Evolutionary conservation across 2,797 vertebrate genomes (phyloP), one percentile per base, ranked within the genome.

Genomic region (Mus spretus): DNA sequence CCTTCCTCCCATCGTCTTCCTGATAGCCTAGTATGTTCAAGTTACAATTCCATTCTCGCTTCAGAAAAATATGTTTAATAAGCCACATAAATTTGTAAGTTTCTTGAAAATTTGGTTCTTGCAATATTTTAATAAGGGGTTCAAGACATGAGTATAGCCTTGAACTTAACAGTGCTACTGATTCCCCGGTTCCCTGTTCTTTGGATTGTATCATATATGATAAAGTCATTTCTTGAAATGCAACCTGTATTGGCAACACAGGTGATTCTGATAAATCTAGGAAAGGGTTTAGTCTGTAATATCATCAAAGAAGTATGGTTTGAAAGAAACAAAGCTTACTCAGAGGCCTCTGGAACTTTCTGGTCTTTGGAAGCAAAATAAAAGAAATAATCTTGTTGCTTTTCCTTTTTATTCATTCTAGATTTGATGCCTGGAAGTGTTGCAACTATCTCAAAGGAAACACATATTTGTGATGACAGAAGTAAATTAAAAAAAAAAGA

Each of bases 391-490:
- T 50, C 6, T 75, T 15, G 90, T 90, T 95, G 12, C 6, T 74
- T 88, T n/a, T 24, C 83, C 47, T 22, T 94, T 57, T 59, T 81
- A 67, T 85, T 87, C 50, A 63, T 95, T 82, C 14, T 70, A 47
- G 3, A 70, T 97, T 79, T 95, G 37, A 89, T n/a, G 55, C 5
- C 14, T 82, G 6, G 6, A 95, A 88, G 55, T 92, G 9, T 47
- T 91, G 40, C 10, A 88, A 82, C 15, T 12, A 26, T 72, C 9
- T 55, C 67, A 63, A 94, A 70, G 40, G 57, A 95, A 89, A 28
- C 37, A 90, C 90, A 79, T 79, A 82, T 85, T 93, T 92, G 70
- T 79, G 26, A 87, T 40, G 81, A 63, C 3, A 90, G 53, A 94
- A 90, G 53, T 40, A 40, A 40, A 40, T 40, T 40, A 93, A 96